These are phyloP conservation scores for Knipowitschia caucasica DNA, from an alignment of 2,797 vertebrate species.

Conservation along the genomic window DNA sequence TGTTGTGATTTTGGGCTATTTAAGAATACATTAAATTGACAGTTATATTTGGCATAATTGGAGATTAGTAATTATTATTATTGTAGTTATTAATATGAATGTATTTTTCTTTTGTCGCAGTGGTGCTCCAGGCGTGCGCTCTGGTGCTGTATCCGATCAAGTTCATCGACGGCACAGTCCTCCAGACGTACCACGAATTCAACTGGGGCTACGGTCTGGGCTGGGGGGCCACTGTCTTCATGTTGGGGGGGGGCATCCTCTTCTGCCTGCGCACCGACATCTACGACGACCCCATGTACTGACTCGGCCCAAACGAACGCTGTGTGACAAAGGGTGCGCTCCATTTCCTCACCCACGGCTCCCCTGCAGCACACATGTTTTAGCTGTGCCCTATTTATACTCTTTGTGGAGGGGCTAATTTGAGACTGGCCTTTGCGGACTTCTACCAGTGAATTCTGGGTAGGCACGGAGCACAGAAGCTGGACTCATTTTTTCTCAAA, in stretches of 20 bases:
- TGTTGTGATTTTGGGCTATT: no score
- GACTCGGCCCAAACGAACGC: conserved; percentile 28
- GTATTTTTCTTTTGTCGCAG: conserved; percentile 47
- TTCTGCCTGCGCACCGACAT: conserved; percentile 81
- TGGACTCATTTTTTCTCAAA: conserved; percentile 55
- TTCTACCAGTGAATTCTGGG: conserved; percentile 53
- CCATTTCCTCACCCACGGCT: conserved; percentile 22
- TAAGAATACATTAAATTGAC: no score
- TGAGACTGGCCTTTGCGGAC: conserved; percentile 50
- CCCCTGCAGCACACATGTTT: conserved; percentile 19
- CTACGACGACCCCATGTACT: conserved; percentile 79
- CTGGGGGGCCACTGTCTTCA: conserved; percentile 85
- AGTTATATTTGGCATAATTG: no score
- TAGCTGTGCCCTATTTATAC: conserved; percentile 59
- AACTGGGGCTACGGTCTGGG: conserved; percentile 86
- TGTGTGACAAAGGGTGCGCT: conserved; percentile 19
- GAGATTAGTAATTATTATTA: no score
- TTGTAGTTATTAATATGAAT: no score
- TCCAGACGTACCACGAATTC: conserved; percentile 83
- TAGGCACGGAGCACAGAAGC: conserved; percentile 26
- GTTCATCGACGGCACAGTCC: conserved; percentile 78
- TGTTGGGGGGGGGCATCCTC: conserved; percentile 81
- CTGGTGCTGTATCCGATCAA: conserved; percentile 84
- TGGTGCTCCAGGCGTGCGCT: conserved; percentile 82
- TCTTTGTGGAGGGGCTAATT: conserved; percentile 49